phyloP scores from a whole-genome alignment of 2,797 vertebrate species.

The Mycteria americana region DNA sequence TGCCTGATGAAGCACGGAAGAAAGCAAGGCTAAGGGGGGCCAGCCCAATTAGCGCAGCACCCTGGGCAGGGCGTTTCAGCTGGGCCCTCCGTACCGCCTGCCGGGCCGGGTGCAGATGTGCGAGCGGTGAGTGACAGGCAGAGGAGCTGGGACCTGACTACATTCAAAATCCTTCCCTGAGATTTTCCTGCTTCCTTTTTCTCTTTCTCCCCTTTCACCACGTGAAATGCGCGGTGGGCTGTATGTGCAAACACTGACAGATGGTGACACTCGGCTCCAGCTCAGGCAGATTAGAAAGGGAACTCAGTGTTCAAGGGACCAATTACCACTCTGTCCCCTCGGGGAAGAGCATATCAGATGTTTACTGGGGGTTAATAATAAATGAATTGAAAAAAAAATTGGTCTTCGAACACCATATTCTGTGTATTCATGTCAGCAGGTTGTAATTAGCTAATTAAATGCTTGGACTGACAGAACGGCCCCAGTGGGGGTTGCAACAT shows the following conservation, averaged over 20 bases:
- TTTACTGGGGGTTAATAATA: slow-evolving; percentile 74
- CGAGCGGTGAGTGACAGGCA: neutral
- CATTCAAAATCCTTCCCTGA: slow-evolving; percentile 31
- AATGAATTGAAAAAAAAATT: slow-evolving; percentile 73
- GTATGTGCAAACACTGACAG: slow-evolving; percentile 73
- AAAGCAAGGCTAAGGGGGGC: neutral
- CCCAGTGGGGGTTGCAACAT: slow-evolving; percentile 61
- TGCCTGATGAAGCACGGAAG: neutral
- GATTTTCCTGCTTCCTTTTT: slow-evolving; percentile 58
- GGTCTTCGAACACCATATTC: slow-evolving; percentile 62
- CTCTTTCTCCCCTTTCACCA: slow-evolving; percentile 52
- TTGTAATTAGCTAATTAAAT: slow-evolving; percentile 81
- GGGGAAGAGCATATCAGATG: slow-evolving; percentile 76
- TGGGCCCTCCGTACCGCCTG: neutral
- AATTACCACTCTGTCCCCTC: slow-evolving; percentile 76
- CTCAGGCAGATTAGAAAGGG: slow-evolving; percentile 71
- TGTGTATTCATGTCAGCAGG: slow-evolving; percentile 74
- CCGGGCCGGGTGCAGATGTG: slow-evolving; percentile 21
- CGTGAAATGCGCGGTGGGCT: slow-evolving; percentile 44
- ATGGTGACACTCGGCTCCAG: slow-evolving; percentile 74
- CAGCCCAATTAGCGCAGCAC: slow-evolving; percentile 32
- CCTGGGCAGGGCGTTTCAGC: slow-evolving; percentile 23
- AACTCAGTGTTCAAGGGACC: slow-evolving; percentile 75
- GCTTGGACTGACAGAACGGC: slow-evolving; percentile 73
- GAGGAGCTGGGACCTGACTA: slow-evolving; percentile 15